Evolutionary conservation across 2,113 vertebrate genomes (phyloP).

Genomic region (Peromyscus leucopus): DNA sequence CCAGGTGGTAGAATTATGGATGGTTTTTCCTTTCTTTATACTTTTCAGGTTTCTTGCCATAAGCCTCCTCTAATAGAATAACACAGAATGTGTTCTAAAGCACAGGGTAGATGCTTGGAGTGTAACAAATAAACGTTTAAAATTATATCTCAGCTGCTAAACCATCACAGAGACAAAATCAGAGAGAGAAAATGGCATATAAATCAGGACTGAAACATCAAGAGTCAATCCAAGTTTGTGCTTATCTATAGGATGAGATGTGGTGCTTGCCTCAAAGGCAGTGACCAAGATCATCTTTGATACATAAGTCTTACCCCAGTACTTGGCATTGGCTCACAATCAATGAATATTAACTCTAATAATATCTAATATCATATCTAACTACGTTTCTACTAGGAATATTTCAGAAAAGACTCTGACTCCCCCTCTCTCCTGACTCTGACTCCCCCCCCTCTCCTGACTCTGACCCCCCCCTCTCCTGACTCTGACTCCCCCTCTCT

Average conservation of each 20-base stretch:
- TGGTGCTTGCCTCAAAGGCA: neutral
- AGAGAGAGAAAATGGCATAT: neutral
- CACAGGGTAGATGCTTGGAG: conserved; percentile 1
- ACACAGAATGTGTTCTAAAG: conserved; percentile 45
- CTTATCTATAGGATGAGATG: neutral
- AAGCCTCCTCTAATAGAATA: conserved; percentile 39
- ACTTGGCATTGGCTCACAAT: neutral
- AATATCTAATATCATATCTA: neutral
- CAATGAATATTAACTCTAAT: neutral
- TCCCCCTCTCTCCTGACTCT: neutral
- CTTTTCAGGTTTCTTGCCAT: conserved; percentile 38
- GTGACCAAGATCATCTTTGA: neutral
- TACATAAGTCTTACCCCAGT: neutral
- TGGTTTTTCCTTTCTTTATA: conserved; percentile 60
- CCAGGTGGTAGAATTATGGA: conserved; percentile 50
- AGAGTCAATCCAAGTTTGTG: neutral
- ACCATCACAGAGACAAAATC: conserved; percentile 16
- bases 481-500: neutral
- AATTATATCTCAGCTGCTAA: conserved; percentile 43
- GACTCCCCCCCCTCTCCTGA: neutral
- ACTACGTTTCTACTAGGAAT: neutral
- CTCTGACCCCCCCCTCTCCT: neutral
- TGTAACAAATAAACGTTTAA: conserved; percentile 56
- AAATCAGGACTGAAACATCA: neutral
- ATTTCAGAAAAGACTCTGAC: conserved; percentile 46